phyloP scores from a whole-genome alignment of 2,888 invertebrate species.

The Cataglyphis altisquamis region DNA sequence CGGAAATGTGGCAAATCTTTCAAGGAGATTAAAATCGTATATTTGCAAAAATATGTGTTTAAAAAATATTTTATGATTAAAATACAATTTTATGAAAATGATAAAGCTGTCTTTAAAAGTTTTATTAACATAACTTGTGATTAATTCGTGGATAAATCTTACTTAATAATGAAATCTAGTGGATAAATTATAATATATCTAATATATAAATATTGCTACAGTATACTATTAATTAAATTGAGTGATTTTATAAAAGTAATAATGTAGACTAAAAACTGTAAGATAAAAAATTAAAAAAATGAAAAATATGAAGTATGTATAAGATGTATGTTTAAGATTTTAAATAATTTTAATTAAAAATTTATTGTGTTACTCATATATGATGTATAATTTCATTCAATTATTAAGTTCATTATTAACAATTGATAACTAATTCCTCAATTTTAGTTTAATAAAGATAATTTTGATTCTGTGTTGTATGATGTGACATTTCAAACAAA shows the following conservation, averaged over 20 bases:
- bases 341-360: background rate
- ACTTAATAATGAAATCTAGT: background rate
- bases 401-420: background rate
- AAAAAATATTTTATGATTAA: background rate
- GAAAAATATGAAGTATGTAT: background rate
- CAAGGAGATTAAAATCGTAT: conserved; percentile 28
- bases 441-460: background rate
- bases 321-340: background rate
- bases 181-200: background rate
- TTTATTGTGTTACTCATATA: background rate
- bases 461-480: background rate
- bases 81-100: background rate
- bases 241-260: background rate
- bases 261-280: background rate
- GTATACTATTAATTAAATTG: background rate
- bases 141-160: background rate
- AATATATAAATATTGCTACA: background rate
- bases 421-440: background rate
- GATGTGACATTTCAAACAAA: background rate
- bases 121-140: background rate
- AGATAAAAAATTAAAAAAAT: background rate
- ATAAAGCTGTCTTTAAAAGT: background rate
- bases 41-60: conserved; percentile 24
- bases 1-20: conserved; percentile 23
- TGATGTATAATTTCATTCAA: background rate